phyloP scores from a whole-genome alignment of 2,797 vertebrate genomes.

The Triplophysa yarkandensis region DNA sequence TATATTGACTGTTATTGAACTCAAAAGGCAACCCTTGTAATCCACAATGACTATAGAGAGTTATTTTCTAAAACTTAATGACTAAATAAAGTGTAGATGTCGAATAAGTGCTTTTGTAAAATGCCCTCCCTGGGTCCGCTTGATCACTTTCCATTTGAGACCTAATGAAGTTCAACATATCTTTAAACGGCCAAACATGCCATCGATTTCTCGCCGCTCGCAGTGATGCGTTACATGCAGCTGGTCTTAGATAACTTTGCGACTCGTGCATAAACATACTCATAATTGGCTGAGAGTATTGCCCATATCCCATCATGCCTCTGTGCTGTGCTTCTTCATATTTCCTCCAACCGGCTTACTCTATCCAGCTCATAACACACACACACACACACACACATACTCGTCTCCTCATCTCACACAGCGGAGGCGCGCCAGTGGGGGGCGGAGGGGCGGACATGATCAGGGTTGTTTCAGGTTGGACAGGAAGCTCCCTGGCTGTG shows the following conservation, averaged over 20 bases:
- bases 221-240: neutral
- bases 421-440: conserved; percentile 51
- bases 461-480: conserved; percentile 55
- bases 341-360: conserved; percentile 24
- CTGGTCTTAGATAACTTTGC: neutral
- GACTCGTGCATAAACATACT: neutral
- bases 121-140: no score
- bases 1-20: no score
- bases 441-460: conserved; percentile 56
- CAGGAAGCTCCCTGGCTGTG: conserved; percentile 55
- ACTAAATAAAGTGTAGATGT: no score
- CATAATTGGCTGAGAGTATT: neutral
- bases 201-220: neutral
- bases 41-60: no score
- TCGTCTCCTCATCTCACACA: conserved; percentile 36
- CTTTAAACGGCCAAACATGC: neutral
- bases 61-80: no score
- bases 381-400: conserved; percentile 37
- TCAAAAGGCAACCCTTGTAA: no score
- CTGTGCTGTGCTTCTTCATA: conserved; percentile 31
- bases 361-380: conserved; percentile 46
- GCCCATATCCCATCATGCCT: conserved; percentile 28
- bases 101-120: no score
- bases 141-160: no score
- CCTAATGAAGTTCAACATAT: no score